These are phyloP conservation scores for Odiellus spinosus DNA, from an alignment of 2,888 invertebrate genomes.

Conservation along the genomic window DNA sequence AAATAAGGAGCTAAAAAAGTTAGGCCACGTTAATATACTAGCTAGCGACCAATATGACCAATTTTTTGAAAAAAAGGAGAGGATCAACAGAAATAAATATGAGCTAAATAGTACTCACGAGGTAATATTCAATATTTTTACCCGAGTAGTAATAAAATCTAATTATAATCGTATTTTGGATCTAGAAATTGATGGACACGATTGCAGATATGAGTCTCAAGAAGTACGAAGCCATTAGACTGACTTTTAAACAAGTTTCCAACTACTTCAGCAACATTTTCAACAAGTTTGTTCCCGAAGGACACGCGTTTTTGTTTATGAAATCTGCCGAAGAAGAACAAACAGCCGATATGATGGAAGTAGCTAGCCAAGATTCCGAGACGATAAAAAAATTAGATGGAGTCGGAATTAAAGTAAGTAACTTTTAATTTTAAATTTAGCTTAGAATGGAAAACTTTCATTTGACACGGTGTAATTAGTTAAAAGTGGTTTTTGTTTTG, in stretches of 20 bases:
- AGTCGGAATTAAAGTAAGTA: conserved; percentile 53
- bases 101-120: conserved; percentile 72
- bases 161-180: conserved; percentile 1
- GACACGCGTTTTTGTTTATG: conserved; percentile 82
- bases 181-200: conserved; percentile 61
- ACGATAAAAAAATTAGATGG: conserved; percentile 54
- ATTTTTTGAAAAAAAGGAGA: conserved; percentile 97
- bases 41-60: conserved; percentile 97
- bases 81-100: conserved; percentile 83
- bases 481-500: no score
- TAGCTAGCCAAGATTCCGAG: no score
- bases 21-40: conserved; percentile 98
- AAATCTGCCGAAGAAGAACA: conserved; percentile 42
- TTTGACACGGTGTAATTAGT: no score
- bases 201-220: conserved; percentile 87
- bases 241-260: conserved; percentile 96
- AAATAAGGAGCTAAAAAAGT: conserved; percentile 91
- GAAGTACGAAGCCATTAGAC: conserved; percentile 95
- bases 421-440: no score
- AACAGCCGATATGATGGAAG: no score
- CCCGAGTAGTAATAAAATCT: no score
- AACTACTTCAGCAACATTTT: conserved; percentile 96
- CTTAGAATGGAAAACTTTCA: no score
- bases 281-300: conserved; percentile 87
- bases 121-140: no score